Evolutionary conservation across 2,888 invertebrate genomes (phyloP), one percentile per base, ranked within the genome.

Genomic region (Eretmocerus hayati): DNA sequence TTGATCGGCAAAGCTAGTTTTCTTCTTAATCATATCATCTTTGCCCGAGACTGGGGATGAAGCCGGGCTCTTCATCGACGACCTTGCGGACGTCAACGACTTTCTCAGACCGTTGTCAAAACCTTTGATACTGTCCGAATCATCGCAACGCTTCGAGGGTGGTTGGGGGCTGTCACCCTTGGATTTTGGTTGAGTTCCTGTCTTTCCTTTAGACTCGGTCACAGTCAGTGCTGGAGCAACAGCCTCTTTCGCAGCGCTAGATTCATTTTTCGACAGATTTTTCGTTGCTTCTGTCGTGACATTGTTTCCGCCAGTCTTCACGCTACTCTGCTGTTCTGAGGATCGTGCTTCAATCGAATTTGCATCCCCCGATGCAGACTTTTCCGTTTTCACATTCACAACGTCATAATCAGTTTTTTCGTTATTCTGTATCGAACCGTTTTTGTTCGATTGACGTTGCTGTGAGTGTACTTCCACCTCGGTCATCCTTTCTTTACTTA

Each of bases 61-160:
- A 11, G 42, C 8, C 48, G 54, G 16, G 55, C 40, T 5, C 50
- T 46, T 1, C 60, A 56, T 11, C 56, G 46, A 5, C 55, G 53
- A 46, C 50, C 47, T 1, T 59, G 57, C 9, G 55, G 46, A 5
- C 53, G 53, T 44, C 50, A 68, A 49, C 0, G 69, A 66, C 46
- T 63, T 62, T 22, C 56, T 54, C 16, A 61, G 56, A 0, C 69
- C 68, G 46, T 70, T 62, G 42, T 70, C 69, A 47, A 62, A 67
- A 1, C 70, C 69, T 40, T 62, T 60, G 2, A 67, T 60, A 20
- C 57, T 55, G 26, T 3, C 11, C 16, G 6, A 11, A 11, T 37
- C 40, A 15, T 15, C 22, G 22, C 40, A 30, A 16, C 33, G 26
- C 33, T 41, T 46, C n/a, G n/a, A n/a, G 8, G 15, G 33, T 31